A percentile compares a stretch with the other conserved stretches of the same genome.
Conservation (phyloP, 2,113 vertebrate genomes). For the Eubucco bourcierii region DNA sequence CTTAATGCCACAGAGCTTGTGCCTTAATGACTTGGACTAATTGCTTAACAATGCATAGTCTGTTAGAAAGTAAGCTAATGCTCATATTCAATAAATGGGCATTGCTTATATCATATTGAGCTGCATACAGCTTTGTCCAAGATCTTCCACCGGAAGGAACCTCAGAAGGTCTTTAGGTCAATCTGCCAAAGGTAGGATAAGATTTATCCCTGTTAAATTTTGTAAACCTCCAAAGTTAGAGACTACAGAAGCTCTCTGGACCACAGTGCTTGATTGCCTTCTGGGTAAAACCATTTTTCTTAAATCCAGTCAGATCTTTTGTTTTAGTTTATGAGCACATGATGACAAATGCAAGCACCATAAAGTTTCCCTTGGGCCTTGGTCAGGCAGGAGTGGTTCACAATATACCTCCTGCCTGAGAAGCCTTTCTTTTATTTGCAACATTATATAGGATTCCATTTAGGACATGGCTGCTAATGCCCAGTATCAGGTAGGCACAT, state of each 20-base stretch:
- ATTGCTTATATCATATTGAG: no score
- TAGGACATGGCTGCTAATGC: not conserved
- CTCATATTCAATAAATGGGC: no score
- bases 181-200: not conserved
- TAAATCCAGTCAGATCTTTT: not conserved
- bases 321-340: not conserved
- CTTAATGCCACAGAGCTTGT: no score
- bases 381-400: not conserved
- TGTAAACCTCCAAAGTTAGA: not conserved
- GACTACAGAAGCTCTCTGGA: not conserved
- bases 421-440: not conserved
- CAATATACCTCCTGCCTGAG: not conserved
- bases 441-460: not conserved
- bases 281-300: not conserved
- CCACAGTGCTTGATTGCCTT: not conserved
- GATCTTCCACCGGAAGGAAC: not conserved
- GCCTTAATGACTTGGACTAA: no score
- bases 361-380: not conserved
- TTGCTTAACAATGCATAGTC: no score
- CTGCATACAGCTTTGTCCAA: no score
- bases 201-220: not conserved
- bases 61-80: no score
- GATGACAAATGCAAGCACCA: not conserved
- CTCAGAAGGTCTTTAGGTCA: not conserved
- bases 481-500: fast-evolving